Conservation (phyloP, 2,888 invertebrate species). For the Dione juno region DNA sequence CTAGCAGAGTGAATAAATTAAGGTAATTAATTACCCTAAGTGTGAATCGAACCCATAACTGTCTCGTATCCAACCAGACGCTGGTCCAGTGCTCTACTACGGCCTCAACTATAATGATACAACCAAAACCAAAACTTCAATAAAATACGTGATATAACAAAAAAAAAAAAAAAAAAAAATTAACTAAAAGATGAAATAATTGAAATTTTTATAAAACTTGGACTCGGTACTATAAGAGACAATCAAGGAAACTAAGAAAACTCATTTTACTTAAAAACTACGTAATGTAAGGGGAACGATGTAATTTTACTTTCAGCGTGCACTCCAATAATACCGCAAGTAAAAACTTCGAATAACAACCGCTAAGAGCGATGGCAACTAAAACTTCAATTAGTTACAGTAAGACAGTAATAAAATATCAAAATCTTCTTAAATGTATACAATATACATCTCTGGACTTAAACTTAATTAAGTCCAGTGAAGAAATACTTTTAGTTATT, state of each 20-base stretch:
- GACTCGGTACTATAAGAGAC: constrained; percentile 14
- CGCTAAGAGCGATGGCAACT: constrained; percentile 23
- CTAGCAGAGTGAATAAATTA: too few species aligned
- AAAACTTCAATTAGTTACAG: constrained; percentile 32
- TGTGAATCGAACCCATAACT: too few species aligned
- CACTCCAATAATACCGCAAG: constrained; percentile 18
- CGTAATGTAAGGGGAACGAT: constrained; percentile 10
- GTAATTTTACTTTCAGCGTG: constrained; percentile 14
- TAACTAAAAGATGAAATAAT: too few species aligned
- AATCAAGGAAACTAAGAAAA: constrained; percentile 27
- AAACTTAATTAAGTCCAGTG: constrained; percentile 19
- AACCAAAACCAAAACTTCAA: background rate
- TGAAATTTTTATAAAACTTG: constrained; percentile 12
- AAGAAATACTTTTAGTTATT: too few species aligned
- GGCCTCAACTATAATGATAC: too few species aligned
- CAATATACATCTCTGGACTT: constrained; percentile 29
- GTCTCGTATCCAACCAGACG: too few species aligned
- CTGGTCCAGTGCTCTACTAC: too few species aligned
- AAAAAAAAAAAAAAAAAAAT: background rate
- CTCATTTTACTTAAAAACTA: constrained; percentile 29
- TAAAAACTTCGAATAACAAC: constrained; percentile 26
- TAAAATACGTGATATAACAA: background rate
- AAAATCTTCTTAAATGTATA: constrained; percentile 36
- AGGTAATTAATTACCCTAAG: too few species aligned
- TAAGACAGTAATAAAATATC: constrained; percentile 34